Evolutionary conservation across 2,888 invertebrate genomes (phyloP).

Genomic region (Muschampia plurimacula): DNA sequence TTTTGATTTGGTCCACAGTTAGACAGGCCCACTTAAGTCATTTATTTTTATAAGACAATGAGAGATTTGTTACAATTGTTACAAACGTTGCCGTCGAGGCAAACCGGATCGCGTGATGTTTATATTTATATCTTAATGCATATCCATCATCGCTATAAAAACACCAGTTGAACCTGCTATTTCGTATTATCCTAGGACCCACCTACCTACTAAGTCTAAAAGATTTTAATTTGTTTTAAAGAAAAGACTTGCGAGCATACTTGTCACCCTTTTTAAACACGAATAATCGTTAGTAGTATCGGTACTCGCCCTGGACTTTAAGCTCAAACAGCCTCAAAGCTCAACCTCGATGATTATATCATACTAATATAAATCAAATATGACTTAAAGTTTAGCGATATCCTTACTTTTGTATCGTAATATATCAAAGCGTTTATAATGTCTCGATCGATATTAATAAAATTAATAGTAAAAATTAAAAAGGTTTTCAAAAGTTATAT

Average conservation of each 20-base stretch:
- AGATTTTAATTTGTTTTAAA: background rate
- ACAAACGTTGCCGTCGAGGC: slow-evolving; percentile 60
- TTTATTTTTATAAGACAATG: slow-evolving; percentile 64
- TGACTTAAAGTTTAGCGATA: too few species aligned
- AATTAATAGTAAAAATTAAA: background rate
- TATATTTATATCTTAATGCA: slow-evolving; percentile 48
- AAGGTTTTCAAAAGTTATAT: background rate
- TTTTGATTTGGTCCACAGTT: slow-evolving; percentile 38
- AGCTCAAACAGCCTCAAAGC: too few species aligned
- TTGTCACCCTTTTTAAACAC: background rate
- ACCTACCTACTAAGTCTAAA: background rate
- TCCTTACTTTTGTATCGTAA: too few species aligned
- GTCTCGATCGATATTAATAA: background rate
- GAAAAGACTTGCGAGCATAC: background rate
- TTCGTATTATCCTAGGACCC: slow-evolving; percentile 49
- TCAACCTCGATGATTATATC: too few species aligned
- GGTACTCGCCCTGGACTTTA: too few species aligned
- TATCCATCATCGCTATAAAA: slow-evolving; percentile 50
- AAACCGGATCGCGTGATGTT: slow-evolving; percentile 59
- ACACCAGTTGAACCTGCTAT: slow-evolving; percentile 40
- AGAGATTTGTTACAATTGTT: slow-evolving; percentile 62
- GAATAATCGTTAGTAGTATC: background rate
- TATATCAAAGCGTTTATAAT: too few species aligned
- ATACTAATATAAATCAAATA: too few species aligned
- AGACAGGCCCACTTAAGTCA: slow-evolving; percentile 47